These are phyloP conservation scores for Lichenostomus cassidix DNA, from an alignment of 2,113 vertebrate genomes.

Conservation along the genomic window DNA sequence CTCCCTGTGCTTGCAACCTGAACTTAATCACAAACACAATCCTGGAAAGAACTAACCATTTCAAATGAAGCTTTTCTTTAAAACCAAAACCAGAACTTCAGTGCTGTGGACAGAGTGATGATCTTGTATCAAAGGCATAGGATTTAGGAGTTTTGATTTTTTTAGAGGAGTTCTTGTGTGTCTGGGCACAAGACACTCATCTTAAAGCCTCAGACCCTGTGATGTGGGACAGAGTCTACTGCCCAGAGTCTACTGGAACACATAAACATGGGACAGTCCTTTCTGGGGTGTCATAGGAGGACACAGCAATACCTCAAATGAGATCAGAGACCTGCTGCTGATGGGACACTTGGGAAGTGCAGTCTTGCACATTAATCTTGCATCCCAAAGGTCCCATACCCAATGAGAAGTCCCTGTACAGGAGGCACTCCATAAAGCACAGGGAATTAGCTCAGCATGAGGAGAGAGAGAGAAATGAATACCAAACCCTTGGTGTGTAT, in stretches of 20 bases:
- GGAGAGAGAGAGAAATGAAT: not conserved
- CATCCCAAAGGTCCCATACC: not conserved
- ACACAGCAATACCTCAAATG: not conserved
- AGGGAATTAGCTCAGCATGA: not conserved
- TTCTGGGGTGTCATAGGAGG: not conserved
- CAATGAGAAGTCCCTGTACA: fast-evolving
- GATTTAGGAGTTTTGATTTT: not conserved
- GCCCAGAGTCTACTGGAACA: no score
- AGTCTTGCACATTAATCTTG: not conserved
- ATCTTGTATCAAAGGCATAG: not conserved
- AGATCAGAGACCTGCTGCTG: not conserved
- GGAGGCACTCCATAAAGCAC: not conserved
- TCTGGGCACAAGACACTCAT: not conserved
- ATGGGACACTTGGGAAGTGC: not conserved
- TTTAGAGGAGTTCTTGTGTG: not conserved
- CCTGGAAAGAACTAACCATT: not conserved
- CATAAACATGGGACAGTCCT: not conserved
- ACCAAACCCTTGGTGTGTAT: not conserved
- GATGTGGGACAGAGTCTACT: not conserved
- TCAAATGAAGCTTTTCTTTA: not conserved
- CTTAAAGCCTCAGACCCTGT: not conserved
- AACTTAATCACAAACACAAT: not conserved
- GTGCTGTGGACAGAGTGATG: not conserved
- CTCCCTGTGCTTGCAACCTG: not conserved
- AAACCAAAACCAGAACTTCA: not conserved